Evolutionary conservation across 1,140 invertebrate genomes (phyloP).

Genomic region (Zaprionus camerounensis): DNA sequence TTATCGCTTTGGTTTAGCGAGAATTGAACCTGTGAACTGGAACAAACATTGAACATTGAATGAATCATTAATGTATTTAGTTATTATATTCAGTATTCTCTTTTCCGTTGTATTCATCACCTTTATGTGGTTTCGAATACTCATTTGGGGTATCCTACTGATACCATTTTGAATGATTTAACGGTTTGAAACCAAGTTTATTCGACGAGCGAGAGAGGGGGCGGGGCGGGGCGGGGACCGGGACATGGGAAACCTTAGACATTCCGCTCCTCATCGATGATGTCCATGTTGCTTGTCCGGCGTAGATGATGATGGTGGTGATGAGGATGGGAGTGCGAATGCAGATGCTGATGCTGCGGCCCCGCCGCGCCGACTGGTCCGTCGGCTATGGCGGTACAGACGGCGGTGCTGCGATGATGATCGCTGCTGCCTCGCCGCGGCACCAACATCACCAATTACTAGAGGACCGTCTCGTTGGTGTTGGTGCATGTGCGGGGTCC

Average conservation of each 20-base stretch:
- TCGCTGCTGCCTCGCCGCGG: conserved; percentile 73
- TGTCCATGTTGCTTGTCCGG: conserved; percentile 68
- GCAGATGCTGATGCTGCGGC: conserved; percentile 48
- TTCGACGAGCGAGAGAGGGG: background rate
- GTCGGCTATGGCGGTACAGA: conserved; percentile 45
- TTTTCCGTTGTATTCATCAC: background rate
- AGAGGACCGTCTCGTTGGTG: conserved; percentile 93
- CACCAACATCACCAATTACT: conserved; percentile 85
- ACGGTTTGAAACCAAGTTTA: conserved; percentile 22
- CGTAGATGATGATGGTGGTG: conserved; percentile 49
- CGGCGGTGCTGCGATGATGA: conserved; percentile 54
- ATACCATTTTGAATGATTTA: background rate
- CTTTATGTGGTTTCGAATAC: conserved; percentile 18
- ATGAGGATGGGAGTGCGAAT: background rate
- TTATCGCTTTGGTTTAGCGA: background rate
- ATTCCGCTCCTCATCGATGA: conserved; percentile 65
- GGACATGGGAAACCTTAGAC: conserved; percentile 40
- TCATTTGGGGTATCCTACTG: background rate
- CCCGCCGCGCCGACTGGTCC: background rate
- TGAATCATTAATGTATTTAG: background rate
- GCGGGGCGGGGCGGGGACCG: background rate
- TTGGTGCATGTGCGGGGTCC: conserved; percentile 92
- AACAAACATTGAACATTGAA: conserved; percentile 48
- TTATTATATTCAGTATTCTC: background rate
- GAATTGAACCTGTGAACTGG: conserved; percentile 33